A percentile compares a stretch with the other conserved stretches of the same genome.
Evolutionary conservation across 2,888 invertebrate species (phyloP).

Genomic region (Amphipoea lucens): DNA sequence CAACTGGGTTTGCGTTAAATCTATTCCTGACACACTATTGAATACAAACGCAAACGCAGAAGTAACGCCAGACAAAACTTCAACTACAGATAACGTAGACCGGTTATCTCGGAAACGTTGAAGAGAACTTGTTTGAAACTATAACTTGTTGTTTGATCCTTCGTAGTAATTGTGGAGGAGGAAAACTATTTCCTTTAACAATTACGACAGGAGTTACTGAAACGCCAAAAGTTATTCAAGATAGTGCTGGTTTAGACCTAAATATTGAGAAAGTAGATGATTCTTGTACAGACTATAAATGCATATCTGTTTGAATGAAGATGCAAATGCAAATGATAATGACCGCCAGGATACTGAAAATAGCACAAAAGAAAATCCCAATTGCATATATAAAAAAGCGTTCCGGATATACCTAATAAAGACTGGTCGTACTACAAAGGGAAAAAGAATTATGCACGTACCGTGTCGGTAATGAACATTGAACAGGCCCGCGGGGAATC

Average conservation of each 20-base stretch:
- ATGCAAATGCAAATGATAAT: conserved; percentile 16
- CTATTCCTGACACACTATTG: conserved; percentile 30
- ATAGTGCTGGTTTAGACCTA: not conserved
- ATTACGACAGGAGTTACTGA: conserved; percentile 19
- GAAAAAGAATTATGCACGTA: conserved; percentile 56
- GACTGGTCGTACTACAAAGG: conserved; percentile 21
- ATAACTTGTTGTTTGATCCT: conserved; percentile 33
- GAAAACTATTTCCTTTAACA: conserved; percentile 26
- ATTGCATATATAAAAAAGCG: conserved; percentile 19
- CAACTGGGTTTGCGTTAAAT: conserved; percentile 12
- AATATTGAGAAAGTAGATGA: not conserved
- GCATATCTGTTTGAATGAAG: not conserved
- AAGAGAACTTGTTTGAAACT: conserved; percentile 36
- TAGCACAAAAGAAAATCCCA: conserved; percentile 10
- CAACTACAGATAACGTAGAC: conserved; percentile 24
- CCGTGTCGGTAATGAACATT: conserved; percentile 67
- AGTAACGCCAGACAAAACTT: conserved; percentile 27
- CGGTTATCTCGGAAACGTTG: conserved; percentile 25
- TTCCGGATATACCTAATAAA: conserved; percentile 25
- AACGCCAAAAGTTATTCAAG: conserved; percentile 23
- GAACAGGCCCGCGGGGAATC: conserved; percentile 64
- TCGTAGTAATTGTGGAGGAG: conserved; percentile 31
- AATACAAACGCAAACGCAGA: conserved; percentile 30
- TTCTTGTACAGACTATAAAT: not conserved
- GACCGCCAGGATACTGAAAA: conserved; percentile 9